Base-by-base conservation (phyloP, 1,140 invertebrate genomes). In the Hylaeus volcanicus region DNA sequence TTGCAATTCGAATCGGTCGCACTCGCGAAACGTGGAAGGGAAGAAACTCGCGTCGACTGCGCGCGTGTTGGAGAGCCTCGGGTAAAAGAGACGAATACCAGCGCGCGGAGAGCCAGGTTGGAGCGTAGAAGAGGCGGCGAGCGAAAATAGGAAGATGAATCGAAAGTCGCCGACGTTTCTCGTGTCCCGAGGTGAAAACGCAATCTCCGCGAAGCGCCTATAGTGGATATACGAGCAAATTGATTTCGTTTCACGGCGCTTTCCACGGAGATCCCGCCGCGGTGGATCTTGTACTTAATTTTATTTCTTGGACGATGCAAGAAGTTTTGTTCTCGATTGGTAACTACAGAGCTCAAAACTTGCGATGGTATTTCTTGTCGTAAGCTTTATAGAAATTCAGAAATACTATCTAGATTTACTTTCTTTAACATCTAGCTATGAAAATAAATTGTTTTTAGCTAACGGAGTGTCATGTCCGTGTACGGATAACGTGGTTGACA, bases 1-100 rank as follows among this genome's bases (percentile, higher is more conserved):
- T 87, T 87, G 86, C 86, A 87, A 87, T 87, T 87, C 86, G 84
- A 87, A 86, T 84, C 78, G 51, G 61, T 81, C 61, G 73, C 78
- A 63, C 84, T 83, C 75, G 63, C 64, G 65, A 26, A 64, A 56
- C 83, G 65, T 15, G 11, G 55, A 68, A 65, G 60, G 43, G 26
- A 66, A 80, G 53, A n/a, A 70, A 60, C 63, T 51, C 45, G 75
- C 75, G 26, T 26, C 26, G 26, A 26, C 26, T 26, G 26, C 26
- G 68, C 55, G 73, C 63, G 41, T 64, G 53, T 64, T 61, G 55
- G 78, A 14, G 45, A 26, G 70, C 39, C 43, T 39, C n/a, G 14
- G 37, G 12, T 61, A 41, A 45, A 26, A 26, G 26, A 26, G 14
- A 63, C 45, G 45, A 8, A 48, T 8, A 48, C 26, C 26, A 26